A percentile compares a stretch with the other conserved stretches of the same genome.
Evolutionary conservation across 2,888 invertebrate species (phyloP).

Genomic region (Rhagonycha lutea): DNA sequence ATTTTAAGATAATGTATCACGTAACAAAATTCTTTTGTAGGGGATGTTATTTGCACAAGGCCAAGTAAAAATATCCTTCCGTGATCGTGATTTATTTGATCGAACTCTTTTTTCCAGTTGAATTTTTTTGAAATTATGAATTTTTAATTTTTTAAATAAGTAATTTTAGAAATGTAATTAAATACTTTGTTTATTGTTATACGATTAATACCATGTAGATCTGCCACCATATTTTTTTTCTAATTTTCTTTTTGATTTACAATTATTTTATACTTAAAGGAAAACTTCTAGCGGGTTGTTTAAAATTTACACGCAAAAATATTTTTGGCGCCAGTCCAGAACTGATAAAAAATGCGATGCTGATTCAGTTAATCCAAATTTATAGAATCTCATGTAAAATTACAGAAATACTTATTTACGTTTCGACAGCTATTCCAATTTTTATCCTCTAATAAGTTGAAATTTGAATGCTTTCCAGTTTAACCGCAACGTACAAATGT

Average conservation of each 20-base stretch:
- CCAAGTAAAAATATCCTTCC: neutral
- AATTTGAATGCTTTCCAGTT: neutral
- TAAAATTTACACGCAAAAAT: neutral
- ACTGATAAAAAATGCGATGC: neutral
- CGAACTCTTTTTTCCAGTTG: neutral
- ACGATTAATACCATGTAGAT: too few relatives aligned
- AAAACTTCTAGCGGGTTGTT: neutral
- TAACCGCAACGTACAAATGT: too few relatives aligned
- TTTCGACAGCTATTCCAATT: neutral
- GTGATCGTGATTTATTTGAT: neutral
- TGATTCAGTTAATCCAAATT: neutral
- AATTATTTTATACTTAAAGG: too few relatives aligned
- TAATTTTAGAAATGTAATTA: too few relatives aligned
- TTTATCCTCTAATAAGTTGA: neutral
- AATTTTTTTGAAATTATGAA: neutral
- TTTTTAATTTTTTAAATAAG: neutral
- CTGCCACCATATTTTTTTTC: too few relatives aligned
- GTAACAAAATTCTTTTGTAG: neutral
- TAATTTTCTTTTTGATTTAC: too few relatives aligned
- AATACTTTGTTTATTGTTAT: too few relatives aligned
- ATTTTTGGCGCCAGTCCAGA: neutral
- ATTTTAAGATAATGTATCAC: neutral
- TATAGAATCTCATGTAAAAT: neutral
- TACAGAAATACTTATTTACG: neutral
- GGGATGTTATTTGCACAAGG: neutral